phyloP scores from a whole-genome alignment of 2,888 invertebrate genomes.

The Digitonthophagus gazella region DNA sequence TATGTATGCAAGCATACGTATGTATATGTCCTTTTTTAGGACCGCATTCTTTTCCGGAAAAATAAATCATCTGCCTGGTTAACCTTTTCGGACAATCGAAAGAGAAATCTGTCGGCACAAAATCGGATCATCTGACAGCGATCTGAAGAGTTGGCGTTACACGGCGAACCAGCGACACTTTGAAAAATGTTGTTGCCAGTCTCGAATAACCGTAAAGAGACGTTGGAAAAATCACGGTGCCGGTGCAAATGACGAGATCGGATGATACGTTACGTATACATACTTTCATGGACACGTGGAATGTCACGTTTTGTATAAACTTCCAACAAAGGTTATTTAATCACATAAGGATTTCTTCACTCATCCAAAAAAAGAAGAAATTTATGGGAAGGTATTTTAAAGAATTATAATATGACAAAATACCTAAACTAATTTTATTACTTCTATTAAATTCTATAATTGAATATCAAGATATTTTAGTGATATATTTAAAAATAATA shows the following conservation, averaged over 20 bases:
- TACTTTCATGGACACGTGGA: background rate
- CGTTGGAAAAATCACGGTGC: conserved; percentile 6
- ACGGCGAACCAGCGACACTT: background rate
- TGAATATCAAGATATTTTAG: too few relatives aligned
- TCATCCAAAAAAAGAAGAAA: too few relatives aligned
- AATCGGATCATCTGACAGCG: conserved; percentile 1
- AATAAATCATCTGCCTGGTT: conserved; percentile 1
- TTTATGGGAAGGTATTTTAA: too few relatives aligned
- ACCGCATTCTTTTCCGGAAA: background rate
- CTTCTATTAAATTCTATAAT: too few relatives aligned
- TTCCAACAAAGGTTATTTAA: too few relatives aligned
- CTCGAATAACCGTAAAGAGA: conserved; percentile 5
- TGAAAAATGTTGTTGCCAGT: conserved; percentile 15
- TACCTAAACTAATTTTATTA: too few relatives aligned
- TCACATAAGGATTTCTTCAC: too few relatives aligned
- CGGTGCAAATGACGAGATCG: conserved; percentile 14
- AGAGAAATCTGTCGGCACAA: conserved; percentile 3
- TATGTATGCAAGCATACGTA: background rate
- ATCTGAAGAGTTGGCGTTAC: conserved; percentile 3
- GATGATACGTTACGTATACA: conserved; percentile 5
- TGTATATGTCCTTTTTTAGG: background rate
- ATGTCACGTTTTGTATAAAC: background rate
- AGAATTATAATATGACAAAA: too few relatives aligned
- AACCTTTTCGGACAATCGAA: conserved; percentile 5
- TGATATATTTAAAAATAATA: too few relatives aligned